Percentiles rank a stretch among this genome's conserved stretches.
phyloP scores from a whole-genome alignment of 2,797 vertebrate species.

The Masticophis lateralis region DNA sequence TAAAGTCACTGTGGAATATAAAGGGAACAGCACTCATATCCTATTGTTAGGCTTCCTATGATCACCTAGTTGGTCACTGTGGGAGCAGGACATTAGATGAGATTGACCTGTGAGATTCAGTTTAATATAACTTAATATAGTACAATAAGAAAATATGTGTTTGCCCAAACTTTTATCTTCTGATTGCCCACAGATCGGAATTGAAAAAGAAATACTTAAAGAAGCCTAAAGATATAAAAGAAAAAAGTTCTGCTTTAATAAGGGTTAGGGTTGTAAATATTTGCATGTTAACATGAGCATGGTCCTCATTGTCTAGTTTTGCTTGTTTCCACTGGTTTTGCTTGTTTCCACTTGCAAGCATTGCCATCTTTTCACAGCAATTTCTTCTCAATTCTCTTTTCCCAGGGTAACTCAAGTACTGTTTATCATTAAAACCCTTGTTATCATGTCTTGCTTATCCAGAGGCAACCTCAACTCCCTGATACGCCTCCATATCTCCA shows the following conservation, averaged over 20 bases:
- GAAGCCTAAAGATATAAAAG: neutral
- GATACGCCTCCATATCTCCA: slow-evolving; percentile 11
- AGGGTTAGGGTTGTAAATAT: neutral
- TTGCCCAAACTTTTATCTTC: neutral
- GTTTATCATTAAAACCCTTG: neutral
- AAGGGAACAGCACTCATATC: neutral
- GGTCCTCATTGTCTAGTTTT: neutral
- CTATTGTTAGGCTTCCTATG: neutral
- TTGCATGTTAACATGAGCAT: neutral
- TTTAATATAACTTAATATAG: neutral
- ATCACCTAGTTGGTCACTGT: neutral
- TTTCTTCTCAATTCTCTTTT: neutral
- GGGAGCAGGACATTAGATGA: neutral
- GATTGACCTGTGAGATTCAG: neutral
- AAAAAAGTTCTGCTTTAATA: neutral
- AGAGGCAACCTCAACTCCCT: neutral
- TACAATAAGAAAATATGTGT: neutral
- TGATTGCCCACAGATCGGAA: neutral
- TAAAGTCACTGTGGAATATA: neutral
- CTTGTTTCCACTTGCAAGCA: neutral
- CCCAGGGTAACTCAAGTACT: neutral
- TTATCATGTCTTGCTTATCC: slow-evolving; percentile 1
- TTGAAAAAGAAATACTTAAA: neutral
- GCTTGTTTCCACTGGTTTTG: neutral
- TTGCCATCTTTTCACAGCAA: neutral